Evolutionary conservation across 64 coral and sea anemone species (phyloP), one percentile per base, ranked within the genome.

Genomic region (Anthopleura sola): DNA sequence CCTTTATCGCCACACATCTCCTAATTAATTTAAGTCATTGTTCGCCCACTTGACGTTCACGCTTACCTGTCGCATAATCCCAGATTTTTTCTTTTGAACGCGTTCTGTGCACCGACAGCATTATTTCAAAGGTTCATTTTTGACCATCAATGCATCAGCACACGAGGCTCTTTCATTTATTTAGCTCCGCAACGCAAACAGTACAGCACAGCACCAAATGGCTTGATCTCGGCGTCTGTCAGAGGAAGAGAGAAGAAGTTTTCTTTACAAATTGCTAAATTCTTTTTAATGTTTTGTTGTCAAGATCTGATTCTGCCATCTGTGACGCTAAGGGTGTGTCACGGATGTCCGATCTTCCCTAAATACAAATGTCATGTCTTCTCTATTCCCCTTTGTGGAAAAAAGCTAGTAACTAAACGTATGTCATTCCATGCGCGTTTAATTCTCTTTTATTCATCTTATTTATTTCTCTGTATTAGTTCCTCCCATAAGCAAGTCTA

Each of bases 1-100:
- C 76, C 76, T 79, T 48, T 79, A 44, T 44, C 44, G 47, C 2
- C 11, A 79, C 6, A 77, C 21, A 79, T 79, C 76, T 79, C 24
- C 76, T 79, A 79, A 79, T 79, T 79, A 79, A 48, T 79, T 48
- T 48, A 79, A 79, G 76, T 24, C 76, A 79, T 79, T 79, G 76
- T 79, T 48, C 76, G 0, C 1, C 34, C 39, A 79, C 36, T 44
- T 79, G 76, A 79, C 76, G 75, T 40, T 33, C 74, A 2, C 29
- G 16, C 75, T 77, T 37, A 77, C 32, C 75, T 44, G 37, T 79
- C 76, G 18, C 66, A 34, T 17, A 71, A 71, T 71, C 28, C 66
- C 29, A 71, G 28, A 62, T n/a, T 26, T 71, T 66, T 71, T 34
- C 66, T 71, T 71, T 71, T 71, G 66, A 71, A 15, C 28, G 66